Conservation (phyloP, 2,113 vertebrate genomes). For the Hippotragus niger region DNA sequence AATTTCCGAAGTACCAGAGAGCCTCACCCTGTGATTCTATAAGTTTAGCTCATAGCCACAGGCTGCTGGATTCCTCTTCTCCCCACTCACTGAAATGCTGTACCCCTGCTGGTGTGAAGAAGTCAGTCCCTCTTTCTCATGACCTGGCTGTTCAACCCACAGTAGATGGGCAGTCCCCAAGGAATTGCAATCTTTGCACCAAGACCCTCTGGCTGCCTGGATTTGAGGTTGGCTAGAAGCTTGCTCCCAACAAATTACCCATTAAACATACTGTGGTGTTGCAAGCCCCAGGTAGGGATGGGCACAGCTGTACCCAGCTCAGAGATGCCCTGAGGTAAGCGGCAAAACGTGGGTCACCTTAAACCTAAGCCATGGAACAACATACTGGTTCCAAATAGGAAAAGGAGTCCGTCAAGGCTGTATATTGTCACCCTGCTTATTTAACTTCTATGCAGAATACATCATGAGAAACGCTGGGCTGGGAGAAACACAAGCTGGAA, state of each 20-base stretch:
- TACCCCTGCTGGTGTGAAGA: neutral
- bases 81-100: too few relatives aligned
- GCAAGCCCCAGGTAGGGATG: too few relatives aligned
- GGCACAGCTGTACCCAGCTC: fast-evolving
- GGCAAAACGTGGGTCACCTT: neutral
- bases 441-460: too few relatives aligned
- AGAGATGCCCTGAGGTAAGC: fast-evolving
- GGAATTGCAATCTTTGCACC: neutral
- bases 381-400: too few relatives aligned
- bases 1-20: fast-evolving
- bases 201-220: neutral
- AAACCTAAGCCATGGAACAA: too few relatives aligned
- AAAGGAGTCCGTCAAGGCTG: too few relatives aligned
- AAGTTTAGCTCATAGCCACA: neutral
- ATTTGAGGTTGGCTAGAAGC: neutral
- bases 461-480: too few relatives aligned
- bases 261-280: fast-evolving
- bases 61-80: neutral
- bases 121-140: neutral
- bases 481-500: too few relatives aligned
- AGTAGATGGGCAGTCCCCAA: too few relatives aligned
- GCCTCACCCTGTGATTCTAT: fast-evolving
- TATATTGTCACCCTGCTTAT: too few relatives aligned
- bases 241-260: neutral
- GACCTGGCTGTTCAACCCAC: neutral